These are phyloP conservation scores for Tethya wilhelma DNA, from an alignment of 37 sponge, comb jelly and placozoan genomes.

Conservation along the genomic window DNA sequence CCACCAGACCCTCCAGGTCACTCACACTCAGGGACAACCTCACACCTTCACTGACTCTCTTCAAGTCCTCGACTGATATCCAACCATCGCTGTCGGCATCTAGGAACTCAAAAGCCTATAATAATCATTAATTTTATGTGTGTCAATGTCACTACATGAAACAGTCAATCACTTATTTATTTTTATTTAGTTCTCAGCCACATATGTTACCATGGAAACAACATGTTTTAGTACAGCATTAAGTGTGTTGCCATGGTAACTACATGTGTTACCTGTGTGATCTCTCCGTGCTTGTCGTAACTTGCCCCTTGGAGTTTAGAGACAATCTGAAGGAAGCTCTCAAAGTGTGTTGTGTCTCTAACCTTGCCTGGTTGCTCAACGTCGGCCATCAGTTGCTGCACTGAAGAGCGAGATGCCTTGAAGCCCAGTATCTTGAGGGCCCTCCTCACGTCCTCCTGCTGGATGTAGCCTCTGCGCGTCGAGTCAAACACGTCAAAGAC, in stretches of 20 bases:
- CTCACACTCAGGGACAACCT: background rate
- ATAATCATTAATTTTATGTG: background rate
- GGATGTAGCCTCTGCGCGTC: constrained; percentile 1
- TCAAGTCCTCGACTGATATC: background rate
- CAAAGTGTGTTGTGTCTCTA: constrained; percentile 20
- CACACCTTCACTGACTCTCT: background rate
- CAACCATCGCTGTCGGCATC: constrained; percentile 28
- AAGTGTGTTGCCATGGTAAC: background rate
- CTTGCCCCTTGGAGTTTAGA: constrained; percentile 50
- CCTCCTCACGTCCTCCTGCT: constrained; percentile 18
- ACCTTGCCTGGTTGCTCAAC: background rate
- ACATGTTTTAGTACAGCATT: no score
- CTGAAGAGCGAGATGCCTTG: constrained; percentile 3
- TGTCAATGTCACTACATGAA: background rate
- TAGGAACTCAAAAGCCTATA: constrained; percentile 9
- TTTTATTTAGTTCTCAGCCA: no score
- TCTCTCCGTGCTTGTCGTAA: constrained; percentile 75
- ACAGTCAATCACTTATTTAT: background rate
- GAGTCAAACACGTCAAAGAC: constrained; percentile 70
- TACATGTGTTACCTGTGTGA: constrained; percentile 34
- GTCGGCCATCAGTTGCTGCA: constrained; percentile 24
- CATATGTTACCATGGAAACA: no score
- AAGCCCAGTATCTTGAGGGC: constrained; percentile 52
- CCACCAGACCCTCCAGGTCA: constrained; percentile 70
- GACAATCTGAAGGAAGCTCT: constrained; percentile 63